These are phyloP conservation scores for Callyntrura guangdongensis DNA, from an alignment of 2,888 invertebrate species.

Conservation along the genomic window DNA sequence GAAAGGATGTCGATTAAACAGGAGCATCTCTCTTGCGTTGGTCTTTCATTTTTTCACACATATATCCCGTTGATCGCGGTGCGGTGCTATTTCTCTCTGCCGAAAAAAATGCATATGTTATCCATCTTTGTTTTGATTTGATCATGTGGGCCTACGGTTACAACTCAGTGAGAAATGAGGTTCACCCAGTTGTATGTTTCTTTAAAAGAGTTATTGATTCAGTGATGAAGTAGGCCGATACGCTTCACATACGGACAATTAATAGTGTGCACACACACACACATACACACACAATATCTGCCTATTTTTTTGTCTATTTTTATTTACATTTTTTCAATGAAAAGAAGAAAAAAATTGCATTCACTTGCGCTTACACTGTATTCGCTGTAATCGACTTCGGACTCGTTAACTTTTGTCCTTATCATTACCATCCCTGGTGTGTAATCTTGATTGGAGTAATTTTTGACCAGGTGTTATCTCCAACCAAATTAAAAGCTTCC, in stretches of 20 bases:
- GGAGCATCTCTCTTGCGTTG: not conserved
- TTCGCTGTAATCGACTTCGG: not conserved
- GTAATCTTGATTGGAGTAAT: not conserved
- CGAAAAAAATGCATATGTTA: constrained; percentile 3
- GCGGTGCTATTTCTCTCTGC: too few species aligned
- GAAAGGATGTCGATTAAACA: too few species aligned
- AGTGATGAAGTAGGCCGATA: constrained; percentile 78
- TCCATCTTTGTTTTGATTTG: constrained; percentile 64
- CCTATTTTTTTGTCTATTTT: constrained; percentile 74
- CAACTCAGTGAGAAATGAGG: constrained; percentile 77
- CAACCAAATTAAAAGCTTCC: not conserved
- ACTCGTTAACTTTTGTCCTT: not conserved
- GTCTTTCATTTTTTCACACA: constrained; percentile 28
- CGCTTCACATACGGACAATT: constrained; percentile 74
- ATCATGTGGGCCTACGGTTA: constrained; percentile 78
- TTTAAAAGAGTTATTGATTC: constrained; percentile 71
- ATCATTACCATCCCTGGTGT: not conserved
- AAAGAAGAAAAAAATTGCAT: constrained; percentile 46
- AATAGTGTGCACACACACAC: constrained; percentile 44
- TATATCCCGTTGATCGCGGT: too few species aligned
- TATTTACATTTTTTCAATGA: constrained; percentile 58
- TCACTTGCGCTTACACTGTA: constrained; percentile 21
- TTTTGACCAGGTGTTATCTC: not conserved
- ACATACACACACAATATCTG: constrained; percentile 54
- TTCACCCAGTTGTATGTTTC: constrained; percentile 73